A percentile compares a stretch with the other conserved stretches of the same genome.
Conservation (phyloP, 2,113 vertebrate species). For the Stictonetta naevosa region DNA sequence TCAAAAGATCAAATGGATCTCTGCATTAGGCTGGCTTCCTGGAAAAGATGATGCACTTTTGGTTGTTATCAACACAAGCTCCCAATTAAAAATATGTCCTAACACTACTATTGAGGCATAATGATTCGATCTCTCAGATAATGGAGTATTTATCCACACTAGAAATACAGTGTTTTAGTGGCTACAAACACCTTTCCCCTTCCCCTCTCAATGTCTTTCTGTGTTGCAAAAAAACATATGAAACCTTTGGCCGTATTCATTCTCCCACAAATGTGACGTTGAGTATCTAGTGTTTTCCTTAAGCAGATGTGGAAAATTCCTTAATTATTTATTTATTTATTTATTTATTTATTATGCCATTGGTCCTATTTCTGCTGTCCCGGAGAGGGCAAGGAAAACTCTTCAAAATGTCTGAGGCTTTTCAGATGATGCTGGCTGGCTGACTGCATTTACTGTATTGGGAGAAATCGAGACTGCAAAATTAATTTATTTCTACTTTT, state of each 20-base stretch:
- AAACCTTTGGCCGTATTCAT: not conserved
- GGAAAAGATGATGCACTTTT: conserved; percentile 61
- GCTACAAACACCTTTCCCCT: not conserved
- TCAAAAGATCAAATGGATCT: conserved; percentile 60
- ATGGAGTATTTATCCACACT: not conserved
- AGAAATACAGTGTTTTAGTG: not conserved
- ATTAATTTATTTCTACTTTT: not conserved
- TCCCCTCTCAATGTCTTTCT: not conserved
- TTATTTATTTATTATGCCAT: not conserved
- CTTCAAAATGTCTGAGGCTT: not conserved
- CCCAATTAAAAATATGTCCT: conserved; percentile 51
- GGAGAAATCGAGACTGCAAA: not conserved
- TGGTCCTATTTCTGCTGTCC: not conserved
- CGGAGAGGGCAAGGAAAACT: not conserved
- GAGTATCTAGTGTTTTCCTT: not conserved
- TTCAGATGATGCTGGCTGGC: not conserved
- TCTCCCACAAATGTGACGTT: not conserved
- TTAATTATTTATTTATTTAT: not conserved
- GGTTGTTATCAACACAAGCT: conserved; percentile 39
- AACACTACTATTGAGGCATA: conserved; percentile 26
- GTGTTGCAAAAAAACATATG: not conserved
- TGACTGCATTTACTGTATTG: not conserved
- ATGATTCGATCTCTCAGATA: conserved; percentile 53
- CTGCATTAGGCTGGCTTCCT: conserved; percentile 40
- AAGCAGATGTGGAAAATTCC: not conserved